Evolutionary conservation across 1,140 invertebrate genomes (phyloP).

Genomic region (Thereuonema tuberculata): DNA sequence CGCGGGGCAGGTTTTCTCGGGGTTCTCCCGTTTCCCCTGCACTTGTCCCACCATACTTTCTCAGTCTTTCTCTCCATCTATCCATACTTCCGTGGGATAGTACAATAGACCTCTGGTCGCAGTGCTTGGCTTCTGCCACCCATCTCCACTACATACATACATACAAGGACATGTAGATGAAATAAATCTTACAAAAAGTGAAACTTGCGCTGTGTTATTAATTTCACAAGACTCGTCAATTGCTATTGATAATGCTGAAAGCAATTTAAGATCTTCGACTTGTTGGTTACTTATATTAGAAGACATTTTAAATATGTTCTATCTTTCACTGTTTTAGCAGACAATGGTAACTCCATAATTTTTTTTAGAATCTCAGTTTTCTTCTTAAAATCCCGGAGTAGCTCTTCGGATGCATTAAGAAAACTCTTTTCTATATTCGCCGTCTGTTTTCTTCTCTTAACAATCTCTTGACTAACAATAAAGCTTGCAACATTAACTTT

Average conservation of each 20-base stretch:
- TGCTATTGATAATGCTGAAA: background rate
- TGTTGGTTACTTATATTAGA: background rate
- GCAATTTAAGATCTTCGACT: background rate
- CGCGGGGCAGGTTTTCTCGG: no score
- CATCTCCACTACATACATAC: no score
- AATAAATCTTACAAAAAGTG: constrained; percentile 3
- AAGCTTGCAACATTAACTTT: background rate
- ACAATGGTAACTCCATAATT: constrained; percentile 22
- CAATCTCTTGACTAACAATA: background rate
- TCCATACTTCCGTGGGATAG: no score
- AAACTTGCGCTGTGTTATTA: constrained; percentile 8
- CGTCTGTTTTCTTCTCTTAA: constrained; percentile 17
- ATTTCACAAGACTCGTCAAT: background rate
- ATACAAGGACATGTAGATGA: constrained; percentile 7
- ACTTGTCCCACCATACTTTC: no score
- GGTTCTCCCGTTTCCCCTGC: no score
- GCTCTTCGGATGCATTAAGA: constrained; percentile 19
- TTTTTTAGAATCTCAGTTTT: constrained; percentile 16
- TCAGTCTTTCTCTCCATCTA: no score
- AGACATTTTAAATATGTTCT: constrained; percentile 6
- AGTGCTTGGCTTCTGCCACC: no score
- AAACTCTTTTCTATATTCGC: constrained; percentile 21
- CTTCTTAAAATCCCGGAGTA: constrained; percentile 17
- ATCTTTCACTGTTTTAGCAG: constrained; percentile 25
- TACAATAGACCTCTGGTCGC: no score